Conservation (phyloP, 2,888 invertebrate genomes). For the Synergus umbraculus region DNA sequence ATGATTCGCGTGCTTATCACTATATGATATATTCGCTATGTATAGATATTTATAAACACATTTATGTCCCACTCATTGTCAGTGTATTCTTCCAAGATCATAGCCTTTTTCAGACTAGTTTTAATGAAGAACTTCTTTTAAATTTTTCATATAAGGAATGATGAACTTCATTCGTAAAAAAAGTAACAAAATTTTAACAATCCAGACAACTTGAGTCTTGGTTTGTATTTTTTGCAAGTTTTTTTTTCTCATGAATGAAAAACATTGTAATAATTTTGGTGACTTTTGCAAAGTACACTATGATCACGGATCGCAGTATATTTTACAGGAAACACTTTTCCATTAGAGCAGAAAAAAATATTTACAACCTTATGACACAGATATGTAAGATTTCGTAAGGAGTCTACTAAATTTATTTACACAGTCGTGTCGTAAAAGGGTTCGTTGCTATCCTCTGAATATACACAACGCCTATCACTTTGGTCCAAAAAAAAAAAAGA, state of each 20-base stretch:
- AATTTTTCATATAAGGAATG: constrained; percentile 28
- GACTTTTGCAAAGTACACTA: neutral
- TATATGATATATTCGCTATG: constrained; percentile 54
- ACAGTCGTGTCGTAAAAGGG: constrained; percentile 22
- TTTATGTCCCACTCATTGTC: constrained; percentile 49
- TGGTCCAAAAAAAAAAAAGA: constrained; percentile 5
- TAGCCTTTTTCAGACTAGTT: constrained; percentile 47
- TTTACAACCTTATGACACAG: constrained; percentile 63
- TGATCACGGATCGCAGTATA: constrained; percentile 12
- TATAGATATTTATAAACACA: constrained; percentile 60
- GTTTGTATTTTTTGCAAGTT: neutral
- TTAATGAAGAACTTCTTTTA: constrained; percentile 1
- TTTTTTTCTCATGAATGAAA: neutral
- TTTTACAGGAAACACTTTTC: constrained; percentile 34
- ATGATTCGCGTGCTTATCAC: constrained; percentile 40
- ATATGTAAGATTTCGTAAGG: constrained; percentile 65
- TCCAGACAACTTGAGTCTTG: neutral
- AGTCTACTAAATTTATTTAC: constrained; percentile 48
- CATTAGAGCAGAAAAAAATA: constrained; percentile 50
- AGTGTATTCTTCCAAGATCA: constrained; percentile 50
- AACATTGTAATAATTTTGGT: constrained; percentile 13
- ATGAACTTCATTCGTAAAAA: neutral
- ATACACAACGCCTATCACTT: constrained; percentile 32
- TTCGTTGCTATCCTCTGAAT: constrained; percentile 30
- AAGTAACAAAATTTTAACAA: neutral